Conservation (phyloP, 2,888 invertebrate genomes). For the Acanthosepion esculentum region DNA sequence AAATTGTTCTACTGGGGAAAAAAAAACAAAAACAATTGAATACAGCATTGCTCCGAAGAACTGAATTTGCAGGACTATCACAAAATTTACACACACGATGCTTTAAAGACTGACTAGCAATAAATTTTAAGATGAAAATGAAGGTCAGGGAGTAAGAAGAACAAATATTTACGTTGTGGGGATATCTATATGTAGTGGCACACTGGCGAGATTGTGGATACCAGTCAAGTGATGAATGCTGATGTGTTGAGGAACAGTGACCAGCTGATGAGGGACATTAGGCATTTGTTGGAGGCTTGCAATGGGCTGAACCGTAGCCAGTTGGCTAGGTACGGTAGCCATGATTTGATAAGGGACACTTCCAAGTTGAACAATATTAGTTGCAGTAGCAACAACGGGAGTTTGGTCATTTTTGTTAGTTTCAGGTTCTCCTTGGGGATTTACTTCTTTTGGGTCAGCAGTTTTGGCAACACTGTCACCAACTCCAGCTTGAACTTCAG, state of each 20-base stretch:
- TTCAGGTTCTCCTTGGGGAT: background rate
- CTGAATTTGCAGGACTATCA: too few relatives aligned
- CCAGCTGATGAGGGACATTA: constrained; percentile 24
- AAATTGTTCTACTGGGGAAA: too few relatives aligned
- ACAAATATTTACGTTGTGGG: background rate
- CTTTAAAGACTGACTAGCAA: background rate
- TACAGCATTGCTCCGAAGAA: too few relatives aligned
- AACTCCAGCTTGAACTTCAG: background rate
- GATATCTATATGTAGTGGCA: constrained; percentile 39
- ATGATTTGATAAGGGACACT: constrained; percentile 36
- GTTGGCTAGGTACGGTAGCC: background rate
- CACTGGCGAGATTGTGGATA: constrained; percentile 8
- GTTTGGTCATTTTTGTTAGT: background rate
- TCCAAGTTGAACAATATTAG: constrained; percentile 3
- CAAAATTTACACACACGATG: too few relatives aligned
- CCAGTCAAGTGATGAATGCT: constrained; percentile 34
- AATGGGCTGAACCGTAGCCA: background rate
- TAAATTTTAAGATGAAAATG: background rate
- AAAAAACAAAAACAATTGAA: too few relatives aligned
- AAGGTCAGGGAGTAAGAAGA: background rate
- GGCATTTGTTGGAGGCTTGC: background rate
- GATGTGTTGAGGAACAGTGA: constrained; percentile 34
- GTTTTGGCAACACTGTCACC: too few relatives aligned
- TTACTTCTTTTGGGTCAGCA: background rate
- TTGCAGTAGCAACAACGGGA: background rate